Conservation (phyloP, 2,888 invertebrate genomes). For the Holacanthella duospinosa region DNA sequence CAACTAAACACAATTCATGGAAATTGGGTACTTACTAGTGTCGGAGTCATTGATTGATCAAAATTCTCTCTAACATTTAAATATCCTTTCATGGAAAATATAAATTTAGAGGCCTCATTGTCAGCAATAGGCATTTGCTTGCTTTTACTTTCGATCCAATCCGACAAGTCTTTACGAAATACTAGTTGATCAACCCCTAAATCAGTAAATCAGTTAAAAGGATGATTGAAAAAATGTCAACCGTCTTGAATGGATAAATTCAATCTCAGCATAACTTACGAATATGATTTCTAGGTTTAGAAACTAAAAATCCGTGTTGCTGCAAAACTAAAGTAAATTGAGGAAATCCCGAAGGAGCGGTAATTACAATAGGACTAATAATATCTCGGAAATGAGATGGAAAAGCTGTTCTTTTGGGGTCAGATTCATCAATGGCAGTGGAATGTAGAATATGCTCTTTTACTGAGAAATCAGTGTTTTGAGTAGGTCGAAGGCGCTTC, state of each 20-base stretch:
- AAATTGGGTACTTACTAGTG: slow-evolving; percentile 13
- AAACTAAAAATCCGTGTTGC: slow-evolving; percentile 19
- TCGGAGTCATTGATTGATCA: slow-evolving; percentile 16
- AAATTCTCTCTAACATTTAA: slow-evolving; percentile 16
- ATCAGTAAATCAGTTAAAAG: background rate
- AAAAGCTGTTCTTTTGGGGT: background rate
- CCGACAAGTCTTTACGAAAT: slow-evolving; percentile 21
- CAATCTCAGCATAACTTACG: slow-evolving; percentile 13
- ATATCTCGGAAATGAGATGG: background rate
- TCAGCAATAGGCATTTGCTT: slow-evolving; percentile 12
- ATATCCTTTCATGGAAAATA: slow-evolving; percentile 14
- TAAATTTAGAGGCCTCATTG: slow-evolving; percentile 16
- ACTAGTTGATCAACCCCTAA: slow-evolving; percentile 16
- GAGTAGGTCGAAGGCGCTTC: slow-evolving; percentile 15
- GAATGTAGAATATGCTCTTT: background rate
- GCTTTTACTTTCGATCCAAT: slow-evolving; percentile 18
- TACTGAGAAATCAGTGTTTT: background rate
- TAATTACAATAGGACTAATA: slow-evolving; percentile 11
- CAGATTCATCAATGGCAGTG: background rate
- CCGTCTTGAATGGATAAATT: background rate
- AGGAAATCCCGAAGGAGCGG: slow-evolving; percentile 22
- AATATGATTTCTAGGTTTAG: slow-evolving; percentile 18
- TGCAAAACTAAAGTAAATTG: slow-evolving; percentile 19
- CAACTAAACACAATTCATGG: background rate
- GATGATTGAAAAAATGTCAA: slow-evolving; percentile 1